Conservation (phyloP, 2,113 vertebrate genomes). For the Nestor notabilis region DNA sequence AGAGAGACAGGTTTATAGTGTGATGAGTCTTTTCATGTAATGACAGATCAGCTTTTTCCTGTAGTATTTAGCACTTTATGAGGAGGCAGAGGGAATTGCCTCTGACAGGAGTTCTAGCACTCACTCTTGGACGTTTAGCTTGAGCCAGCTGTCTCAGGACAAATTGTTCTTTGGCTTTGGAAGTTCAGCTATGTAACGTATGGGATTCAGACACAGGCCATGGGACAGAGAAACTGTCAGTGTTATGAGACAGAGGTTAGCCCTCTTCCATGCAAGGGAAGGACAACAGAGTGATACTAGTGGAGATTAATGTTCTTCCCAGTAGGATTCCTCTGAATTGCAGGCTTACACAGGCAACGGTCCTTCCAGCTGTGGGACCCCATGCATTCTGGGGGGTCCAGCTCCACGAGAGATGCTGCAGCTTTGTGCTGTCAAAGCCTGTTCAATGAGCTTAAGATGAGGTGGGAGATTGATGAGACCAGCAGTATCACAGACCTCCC, state of each 20-base stretch:
- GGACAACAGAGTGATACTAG: neutral
- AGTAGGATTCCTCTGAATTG: neutral
- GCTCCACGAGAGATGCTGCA: neutral
- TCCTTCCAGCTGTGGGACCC: neutral
- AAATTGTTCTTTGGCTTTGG: neutral
- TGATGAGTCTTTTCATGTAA: neutral
- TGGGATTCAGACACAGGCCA: neutral
- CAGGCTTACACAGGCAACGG: neutral
- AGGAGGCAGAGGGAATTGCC: neutral
- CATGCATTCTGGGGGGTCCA: neutral
- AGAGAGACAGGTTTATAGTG: neutral
- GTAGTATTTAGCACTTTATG: neutral
- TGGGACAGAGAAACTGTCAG: neutral
- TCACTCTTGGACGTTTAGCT: neutral
- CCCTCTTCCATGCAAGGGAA: neutral
- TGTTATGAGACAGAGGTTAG: neutral
- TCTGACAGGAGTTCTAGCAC: neutral
- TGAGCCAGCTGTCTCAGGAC: neutral
- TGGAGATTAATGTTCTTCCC: neutral
- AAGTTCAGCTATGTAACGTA: fast-evolving
- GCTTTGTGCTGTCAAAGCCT: neutral
- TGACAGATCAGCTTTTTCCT: neutral
- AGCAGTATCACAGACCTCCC: neutral
- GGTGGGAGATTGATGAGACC: neutral
- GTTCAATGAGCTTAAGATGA: neutral